These are phyloP conservation scores for Tragulus kanchil DNA, from an alignment of 2,113 vertebrate species.

Conservation along the genomic window DNA sequence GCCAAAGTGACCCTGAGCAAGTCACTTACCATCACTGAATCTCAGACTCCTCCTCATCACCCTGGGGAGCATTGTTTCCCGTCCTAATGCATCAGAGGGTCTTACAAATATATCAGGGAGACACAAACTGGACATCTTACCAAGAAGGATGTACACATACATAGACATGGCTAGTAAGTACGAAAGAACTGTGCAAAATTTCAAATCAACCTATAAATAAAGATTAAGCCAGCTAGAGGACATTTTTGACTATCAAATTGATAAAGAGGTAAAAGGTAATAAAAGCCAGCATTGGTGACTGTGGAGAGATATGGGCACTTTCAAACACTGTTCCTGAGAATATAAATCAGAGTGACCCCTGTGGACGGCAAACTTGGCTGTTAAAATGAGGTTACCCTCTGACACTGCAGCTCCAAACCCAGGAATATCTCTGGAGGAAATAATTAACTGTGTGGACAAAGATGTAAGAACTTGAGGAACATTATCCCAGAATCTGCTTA, in stretches of 20 bases:
- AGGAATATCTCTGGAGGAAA: background rate
- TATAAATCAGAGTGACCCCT: background rate
- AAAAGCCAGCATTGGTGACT: background rate
- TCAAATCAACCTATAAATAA: background rate
- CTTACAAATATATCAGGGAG: background rate
- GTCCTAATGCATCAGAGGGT: background rate
- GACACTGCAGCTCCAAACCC: background rate
- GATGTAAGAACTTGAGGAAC: background rate
- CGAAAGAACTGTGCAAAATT: background rate
- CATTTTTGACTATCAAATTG: background rate
- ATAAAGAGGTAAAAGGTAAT: background rate
- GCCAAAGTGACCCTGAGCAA: conserved; percentile 62
- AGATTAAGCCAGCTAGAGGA: background rate
- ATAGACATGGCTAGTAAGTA: background rate
- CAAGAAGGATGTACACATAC: background rate
- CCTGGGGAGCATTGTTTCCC: background rate
- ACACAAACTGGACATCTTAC: conserved; percentile 19
- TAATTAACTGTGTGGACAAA: background rate
- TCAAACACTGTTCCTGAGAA: background rate
- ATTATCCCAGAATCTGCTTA: conserved; percentile 4
- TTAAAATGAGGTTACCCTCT: conserved; percentile 23
- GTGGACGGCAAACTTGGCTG: background rate
- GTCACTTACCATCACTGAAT: background rate
- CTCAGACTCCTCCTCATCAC: background rate
- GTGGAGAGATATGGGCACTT: background rate